These are phyloP conservation scores for Eulemur mongoz DNA, from an alignment of 2,797 vertebrate genomes.

Conservation along the genomic window DNA sequence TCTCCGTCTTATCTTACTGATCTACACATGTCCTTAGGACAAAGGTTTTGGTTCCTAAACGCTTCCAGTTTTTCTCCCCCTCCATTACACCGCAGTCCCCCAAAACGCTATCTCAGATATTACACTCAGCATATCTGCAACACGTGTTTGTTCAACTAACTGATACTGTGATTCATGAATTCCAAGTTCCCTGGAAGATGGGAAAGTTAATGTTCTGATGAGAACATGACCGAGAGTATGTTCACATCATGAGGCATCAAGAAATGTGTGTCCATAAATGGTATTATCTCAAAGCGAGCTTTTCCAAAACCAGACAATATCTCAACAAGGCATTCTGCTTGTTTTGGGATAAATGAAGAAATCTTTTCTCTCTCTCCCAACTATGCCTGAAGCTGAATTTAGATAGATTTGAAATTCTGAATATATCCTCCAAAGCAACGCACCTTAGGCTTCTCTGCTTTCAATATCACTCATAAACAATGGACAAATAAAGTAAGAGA, in stretches of 20 bases:
- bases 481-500: neutral
- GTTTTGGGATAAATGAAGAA: neutral
- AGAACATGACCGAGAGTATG: neutral
- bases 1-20: neutral
- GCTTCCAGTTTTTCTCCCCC: neutral
- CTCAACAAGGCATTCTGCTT: neutral
- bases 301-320: neutral
- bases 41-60: neutral
- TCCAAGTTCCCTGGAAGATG: neutral
- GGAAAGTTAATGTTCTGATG: neutral
- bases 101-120: neutral
- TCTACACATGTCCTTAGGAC: neutral
- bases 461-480: neutral
- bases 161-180: neutral
- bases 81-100: neutral
- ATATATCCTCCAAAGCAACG: neutral
- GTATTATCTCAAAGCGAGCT: neutral
- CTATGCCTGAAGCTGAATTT: neutral
- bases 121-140: neutral
- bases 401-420: neutral
- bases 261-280: neutral
- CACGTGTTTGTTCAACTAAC: neutral
- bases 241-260: neutral
- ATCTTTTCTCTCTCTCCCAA: conserved; percentile 13
- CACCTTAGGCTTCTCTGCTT: neutral